Evolutionary conservation across 2,888 invertebrate species (phyloP).

Genomic region (Seira sanloemensis): DNA sequence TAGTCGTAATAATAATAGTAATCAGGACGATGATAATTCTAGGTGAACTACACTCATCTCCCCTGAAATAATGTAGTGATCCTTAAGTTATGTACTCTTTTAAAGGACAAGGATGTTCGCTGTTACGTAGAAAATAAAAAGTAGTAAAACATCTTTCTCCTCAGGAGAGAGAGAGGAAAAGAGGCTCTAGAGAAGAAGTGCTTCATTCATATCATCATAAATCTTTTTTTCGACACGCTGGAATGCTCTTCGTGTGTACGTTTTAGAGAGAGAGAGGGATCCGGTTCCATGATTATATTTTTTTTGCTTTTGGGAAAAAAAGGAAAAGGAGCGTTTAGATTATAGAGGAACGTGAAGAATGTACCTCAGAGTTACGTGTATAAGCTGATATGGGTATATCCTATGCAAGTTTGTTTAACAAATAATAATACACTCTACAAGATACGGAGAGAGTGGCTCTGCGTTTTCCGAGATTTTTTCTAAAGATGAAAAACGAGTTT

Average conservation of each 20-base stretch:
- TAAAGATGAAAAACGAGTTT: constrained; percentile 62
- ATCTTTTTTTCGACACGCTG: constrained; percentile 64
- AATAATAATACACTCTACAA: constrained; percentile 47
- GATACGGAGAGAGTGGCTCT: constrained; percentile 28
- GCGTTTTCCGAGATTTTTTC: constrained; percentile 54
- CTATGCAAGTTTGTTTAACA: constrained; percentile 55
- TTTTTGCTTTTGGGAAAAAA: no score
- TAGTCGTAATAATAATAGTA: constrained; percentile 44
- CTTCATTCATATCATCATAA: constrained; percentile 59
- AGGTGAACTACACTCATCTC: constrained; percentile 56
- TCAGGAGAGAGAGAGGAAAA: background rate
- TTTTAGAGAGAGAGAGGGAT: constrained; percentile 41
- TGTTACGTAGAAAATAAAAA: background rate
- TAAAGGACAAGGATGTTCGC: background rate
- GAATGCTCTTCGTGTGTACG: constrained; percentile 59
- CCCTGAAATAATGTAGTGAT: constrained; percentile 41
- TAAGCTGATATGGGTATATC: no score
- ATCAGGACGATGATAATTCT: constrained; percentile 53
- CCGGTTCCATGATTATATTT: constrained; percentile 61
- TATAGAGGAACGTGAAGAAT: no score
- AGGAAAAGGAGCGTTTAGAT: no score
- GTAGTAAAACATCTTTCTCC: background rate
- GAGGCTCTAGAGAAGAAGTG: constrained; percentile 11
- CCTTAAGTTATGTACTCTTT: constrained; percentile 36
- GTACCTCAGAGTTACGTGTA: no score